phyloP scores from a whole-genome alignment of 2,797 vertebrate genomes.

The Pteronotus mesoamericanus region DNA sequence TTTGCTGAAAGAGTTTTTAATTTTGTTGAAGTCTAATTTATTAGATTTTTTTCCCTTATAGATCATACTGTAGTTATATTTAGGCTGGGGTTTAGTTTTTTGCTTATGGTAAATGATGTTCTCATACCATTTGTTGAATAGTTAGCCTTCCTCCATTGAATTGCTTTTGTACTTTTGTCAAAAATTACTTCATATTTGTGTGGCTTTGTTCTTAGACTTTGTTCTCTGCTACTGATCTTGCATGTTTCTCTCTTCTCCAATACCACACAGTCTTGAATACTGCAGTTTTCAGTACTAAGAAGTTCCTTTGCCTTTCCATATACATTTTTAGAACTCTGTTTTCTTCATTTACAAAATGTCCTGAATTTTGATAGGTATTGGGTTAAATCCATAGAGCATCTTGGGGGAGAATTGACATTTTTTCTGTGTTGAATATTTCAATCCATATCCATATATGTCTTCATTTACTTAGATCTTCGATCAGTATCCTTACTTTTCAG shows the following conservation, averaged over 20 bases:
- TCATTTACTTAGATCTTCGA: conserved; percentile 7
- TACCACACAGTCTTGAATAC: neutral
- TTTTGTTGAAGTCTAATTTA: too few species aligned
- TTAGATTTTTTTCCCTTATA: neutral
- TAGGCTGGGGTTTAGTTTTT: neutral
- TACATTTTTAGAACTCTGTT: neutral
- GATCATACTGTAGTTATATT: neutral
- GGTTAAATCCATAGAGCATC: neutral
- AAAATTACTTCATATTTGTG: neutral
- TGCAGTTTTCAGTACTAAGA: neutral
- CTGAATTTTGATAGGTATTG: neutral
- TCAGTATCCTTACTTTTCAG: neutral
- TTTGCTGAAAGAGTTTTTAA: too few species aligned
- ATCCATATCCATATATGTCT: neutral
- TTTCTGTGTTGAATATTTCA: neutral
- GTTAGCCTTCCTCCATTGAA: neutral
- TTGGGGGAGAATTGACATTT: neutral
- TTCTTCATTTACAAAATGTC: neutral
- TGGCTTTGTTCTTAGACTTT: neutral
- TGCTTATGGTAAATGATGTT: neutral
- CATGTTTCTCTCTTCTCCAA: neutral
- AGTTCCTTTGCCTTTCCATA: neutral
- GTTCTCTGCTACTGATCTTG: neutral
- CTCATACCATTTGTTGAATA: neutral
- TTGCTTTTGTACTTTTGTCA: neutral